These are phyloP conservation scores for Epizoanthus stellaris DNA, from an alignment of 92 coral and sea anemone species.

Conservation along the genomic window DNA sequence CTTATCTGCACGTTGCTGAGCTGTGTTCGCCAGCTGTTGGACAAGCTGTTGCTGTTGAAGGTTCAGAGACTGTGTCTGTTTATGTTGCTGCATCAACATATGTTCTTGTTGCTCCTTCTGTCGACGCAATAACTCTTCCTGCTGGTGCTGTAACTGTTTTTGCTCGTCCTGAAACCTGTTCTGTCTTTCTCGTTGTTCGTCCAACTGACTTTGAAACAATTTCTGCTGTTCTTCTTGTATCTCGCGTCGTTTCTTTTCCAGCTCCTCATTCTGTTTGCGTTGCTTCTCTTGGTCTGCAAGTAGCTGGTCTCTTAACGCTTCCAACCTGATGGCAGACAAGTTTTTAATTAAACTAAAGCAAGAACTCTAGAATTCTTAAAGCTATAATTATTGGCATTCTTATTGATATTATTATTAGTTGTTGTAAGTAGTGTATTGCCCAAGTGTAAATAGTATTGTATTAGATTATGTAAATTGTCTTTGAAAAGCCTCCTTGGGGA, in stretches of 20 bases:
- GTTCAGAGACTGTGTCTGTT: constrained; percentile 81
- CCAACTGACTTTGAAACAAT: constrained; percentile 64
- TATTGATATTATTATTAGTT: too few species aligned
- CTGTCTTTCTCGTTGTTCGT: constrained; percentile 78
- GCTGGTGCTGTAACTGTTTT: constrained; percentile 85
- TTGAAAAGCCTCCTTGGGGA: too few species aligned
- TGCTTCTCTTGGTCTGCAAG: constrained; percentile 77
- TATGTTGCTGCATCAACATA: constrained; percentile 84
- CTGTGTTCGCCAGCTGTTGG: constrained; percentile 76
- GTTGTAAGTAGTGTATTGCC: too few species aligned
- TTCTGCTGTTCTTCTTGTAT: constrained; percentile 61
- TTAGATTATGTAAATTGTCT: too few species aligned
- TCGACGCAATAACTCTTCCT: constrained; percentile 83
- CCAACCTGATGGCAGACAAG: constrained; percentile 33
- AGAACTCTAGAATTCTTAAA: too few species aligned
- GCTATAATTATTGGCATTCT: too few species aligned
- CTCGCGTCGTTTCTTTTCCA: constrained; percentile 71
- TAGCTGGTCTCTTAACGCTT: constrained; percentile 67
- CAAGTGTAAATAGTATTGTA: too few species aligned
- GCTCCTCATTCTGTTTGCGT: constrained; percentile 62
- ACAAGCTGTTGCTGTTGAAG: constrained; percentile 83
- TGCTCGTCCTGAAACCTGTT: constrained; percentile 86
- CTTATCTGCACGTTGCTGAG: constrained; percentile 58
- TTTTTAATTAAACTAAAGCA: background rate
- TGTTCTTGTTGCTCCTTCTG: constrained; percentile 94